Base-by-base conservation (phyloP, 2,113 vertebrate species). In the Peromyscus polionotus region DNA sequence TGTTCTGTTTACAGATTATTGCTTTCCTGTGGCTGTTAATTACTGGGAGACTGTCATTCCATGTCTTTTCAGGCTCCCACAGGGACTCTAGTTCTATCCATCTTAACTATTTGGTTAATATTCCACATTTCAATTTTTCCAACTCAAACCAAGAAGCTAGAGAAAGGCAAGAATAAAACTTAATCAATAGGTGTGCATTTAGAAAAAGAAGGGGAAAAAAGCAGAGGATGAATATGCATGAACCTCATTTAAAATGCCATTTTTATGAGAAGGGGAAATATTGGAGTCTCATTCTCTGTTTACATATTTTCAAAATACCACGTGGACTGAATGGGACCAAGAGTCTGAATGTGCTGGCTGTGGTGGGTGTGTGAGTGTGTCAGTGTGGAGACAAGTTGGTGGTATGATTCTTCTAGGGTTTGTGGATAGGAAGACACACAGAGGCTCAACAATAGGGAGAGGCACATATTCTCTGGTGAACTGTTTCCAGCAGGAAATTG, bases 241-340 rank as follows among this genome's bases (percentile, higher is more conserved):
- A 97, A 67, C 86, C 84, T 94, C 93, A 97, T 93, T 97, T 98
- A 93, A 98, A 98, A 98, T 98, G 96, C 97, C 97, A 96, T 98
- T 97, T 97, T 98, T 97, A 97, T 97, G 94, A 98, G 95, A 89
- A 97, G 90, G 87, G 97, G 95, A 97, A 97, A 98, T 98, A 96
- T 96, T 97, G 96, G 96, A 97, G 84, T 95, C 97, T 97, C 67
- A 79, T 97, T 97, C 97, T 97, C 77, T 85, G 85, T 96, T 98
- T 97, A 91, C 96, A 97, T 98, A 98, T 97, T 98, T 98, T 97
- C 95, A 97, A 97, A 98, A 98, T 95, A 97, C 94, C 95, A 97
- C 96, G 96, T 97, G 96, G 83, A 96, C 31, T 98, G 97, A 97
- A 93, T 97, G 94, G 93, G 96, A 97, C 94, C 97, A 95, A 97